Percentiles rank a stretch among this genome's conserved stretches.
Conservation (phyloP, 2,113 vertebrate species). For the Eptesicus fuscus region DNA sequence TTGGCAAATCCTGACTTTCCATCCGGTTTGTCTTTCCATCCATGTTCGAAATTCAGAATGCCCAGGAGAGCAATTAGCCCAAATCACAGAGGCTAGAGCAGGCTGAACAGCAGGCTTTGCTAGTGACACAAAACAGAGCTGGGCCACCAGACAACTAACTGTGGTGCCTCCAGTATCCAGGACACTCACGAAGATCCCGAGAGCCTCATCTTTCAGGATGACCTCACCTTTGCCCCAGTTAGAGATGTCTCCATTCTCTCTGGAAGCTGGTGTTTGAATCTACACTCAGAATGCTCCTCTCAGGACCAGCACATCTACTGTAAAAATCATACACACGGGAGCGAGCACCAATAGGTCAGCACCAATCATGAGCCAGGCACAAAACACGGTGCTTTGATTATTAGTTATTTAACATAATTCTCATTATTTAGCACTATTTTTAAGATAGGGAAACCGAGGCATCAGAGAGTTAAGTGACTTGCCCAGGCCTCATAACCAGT, state of each 20-base stretch:
- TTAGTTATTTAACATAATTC: not conserved
- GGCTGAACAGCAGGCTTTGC: not conserved
- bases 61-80: constrained; percentile 21
- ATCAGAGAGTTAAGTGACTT: not conserved
- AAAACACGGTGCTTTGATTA: not conserved
- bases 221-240: not conserved
- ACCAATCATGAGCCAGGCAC: not conserved
- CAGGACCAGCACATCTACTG: not conserved
- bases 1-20: not conserved
- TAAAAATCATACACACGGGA: not conserved
- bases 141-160: not conserved
- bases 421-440: not conserved
- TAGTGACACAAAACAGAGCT: not conserved
- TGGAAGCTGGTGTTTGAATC: not conserved
- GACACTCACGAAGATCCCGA: not conserved
- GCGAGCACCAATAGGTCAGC: not conserved
- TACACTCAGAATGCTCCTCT: not conserved
- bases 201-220: not conserved
- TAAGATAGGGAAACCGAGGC: not conserved
- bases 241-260: not conserved
- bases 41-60: constrained; percentile 32
- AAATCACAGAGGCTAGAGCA: not conserved
- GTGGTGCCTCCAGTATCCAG: not conserved
- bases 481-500: not conserved
- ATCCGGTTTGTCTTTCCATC: constrained; percentile 36